Evolutionary conservation across 1,140 invertebrate species (phyloP), one percentile per base, ranked within the genome.

Genomic region (Atta texana): DNA sequence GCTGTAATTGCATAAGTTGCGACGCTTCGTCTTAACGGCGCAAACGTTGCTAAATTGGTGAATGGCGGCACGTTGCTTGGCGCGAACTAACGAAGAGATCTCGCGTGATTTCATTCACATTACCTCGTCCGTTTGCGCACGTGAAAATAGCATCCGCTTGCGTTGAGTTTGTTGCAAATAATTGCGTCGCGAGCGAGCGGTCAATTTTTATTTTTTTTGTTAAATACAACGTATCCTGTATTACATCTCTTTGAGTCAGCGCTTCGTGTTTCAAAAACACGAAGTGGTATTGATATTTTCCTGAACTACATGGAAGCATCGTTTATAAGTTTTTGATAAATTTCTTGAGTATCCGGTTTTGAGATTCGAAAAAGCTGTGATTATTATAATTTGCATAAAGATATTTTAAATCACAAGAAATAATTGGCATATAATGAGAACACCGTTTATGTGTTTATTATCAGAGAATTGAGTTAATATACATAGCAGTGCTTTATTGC

Each of bases 41-140:
- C 84, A 78, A 59, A 86, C 68, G 78, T 89, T 89, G 88, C 86
- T 88, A 89, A 89, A 89, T 85, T 77, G 34, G 78, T 75, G 85
- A 87, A 89, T 84, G 88, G 64, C 77, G 71, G 64, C 51, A 44
- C 44, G 49, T 77, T 31, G 82, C 72, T 69, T 21, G 31, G 78
- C 82, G 59, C 24, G 31, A n/a, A 53, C 59, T 78, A 78, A 85
- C 69, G 88, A 87, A 68, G 78, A 89, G 87, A 89, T 85, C 80
- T 80, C 68, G 76, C 69, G 71, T 71, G 87, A 87, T 87, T 88
- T 86, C 85, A 78, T 86, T 87, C 85, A 71, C 53, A 28, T 82
- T 87, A 74, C 74, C 59, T 74, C 74, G 39, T 64, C 59, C 76
- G 76, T 66, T 82, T 55, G 69, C 80, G 69, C 69, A 74, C 80